Conservation (phyloP, 2,113 vertebrate genomes). For the Istiophorus platypterus region DNA sequence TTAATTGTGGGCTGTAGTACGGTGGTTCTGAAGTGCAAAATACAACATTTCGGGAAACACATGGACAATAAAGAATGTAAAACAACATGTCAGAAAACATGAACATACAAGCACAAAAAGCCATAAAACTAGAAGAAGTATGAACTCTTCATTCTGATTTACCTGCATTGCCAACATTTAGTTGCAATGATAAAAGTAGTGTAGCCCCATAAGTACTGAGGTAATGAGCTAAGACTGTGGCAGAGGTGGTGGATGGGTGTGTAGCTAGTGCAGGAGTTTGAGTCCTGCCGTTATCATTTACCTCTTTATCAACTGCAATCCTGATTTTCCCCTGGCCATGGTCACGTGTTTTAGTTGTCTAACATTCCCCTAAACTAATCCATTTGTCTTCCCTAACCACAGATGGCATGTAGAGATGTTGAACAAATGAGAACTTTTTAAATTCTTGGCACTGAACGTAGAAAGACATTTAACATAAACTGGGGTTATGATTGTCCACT, state of each 20-base stretch:
- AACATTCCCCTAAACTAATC: neutral
- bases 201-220: neutral
- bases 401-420: neutral
- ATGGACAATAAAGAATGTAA: neutral
- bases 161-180: neutral
- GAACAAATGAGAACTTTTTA: neutral
- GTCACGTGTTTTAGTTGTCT: neutral
- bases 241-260: neutral
- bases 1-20: slow-evolving; percentile 60
- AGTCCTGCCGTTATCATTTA: neutral
- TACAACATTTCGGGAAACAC: slow-evolving; percentile 9
- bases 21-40: slow-evolving; percentile 29
- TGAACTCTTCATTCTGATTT: neutral
- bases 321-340: neutral
- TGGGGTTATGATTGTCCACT: neutral
- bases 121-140: neutral
- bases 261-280: neutral
- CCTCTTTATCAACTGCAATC: neutral
- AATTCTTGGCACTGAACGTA: neutral
- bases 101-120: neutral
- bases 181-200: too few relatives aligned
- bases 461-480: neutral
- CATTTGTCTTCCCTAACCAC: neutral
- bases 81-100: neutral
- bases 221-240: too few relatives aligned